Percentiles rank a stretch among this genome's conserved stretches.
Evolutionary conservation across 1,140 invertebrate genomes (phyloP).

Genomic region (Archegozetes longisetosus): DNA sequence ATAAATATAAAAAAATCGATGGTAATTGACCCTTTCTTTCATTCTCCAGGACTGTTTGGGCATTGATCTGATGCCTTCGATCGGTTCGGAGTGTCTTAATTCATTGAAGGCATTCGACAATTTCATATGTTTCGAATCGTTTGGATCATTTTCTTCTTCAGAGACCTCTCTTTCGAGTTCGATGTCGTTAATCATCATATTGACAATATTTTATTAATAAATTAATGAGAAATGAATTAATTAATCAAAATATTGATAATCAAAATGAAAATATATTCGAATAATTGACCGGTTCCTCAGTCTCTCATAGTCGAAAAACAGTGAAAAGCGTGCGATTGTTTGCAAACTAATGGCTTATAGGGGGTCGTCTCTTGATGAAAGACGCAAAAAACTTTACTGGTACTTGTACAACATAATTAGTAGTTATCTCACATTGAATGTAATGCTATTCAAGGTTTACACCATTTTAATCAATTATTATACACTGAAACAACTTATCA

Average conservation of each 20-base stretch:
- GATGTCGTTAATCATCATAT: background rate
- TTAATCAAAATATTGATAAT: no score
- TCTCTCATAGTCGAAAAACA: background rate
- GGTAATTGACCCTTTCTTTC: constrained; percentile 81
- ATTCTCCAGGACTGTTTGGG: constrained; percentile 62
- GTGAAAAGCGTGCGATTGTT: background rate
- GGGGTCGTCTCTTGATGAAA: background rate
- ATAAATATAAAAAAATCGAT: no score
- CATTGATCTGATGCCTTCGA: constrained; percentile 38
- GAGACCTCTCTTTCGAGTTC: background rate
- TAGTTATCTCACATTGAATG: no score
- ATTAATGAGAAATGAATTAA: no score
- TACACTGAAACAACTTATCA: no score
- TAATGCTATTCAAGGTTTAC: no score
- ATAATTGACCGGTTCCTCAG: background rate
- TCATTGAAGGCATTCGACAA: constrained; percentile 29
- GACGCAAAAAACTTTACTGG: no score
- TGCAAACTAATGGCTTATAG: background rate
- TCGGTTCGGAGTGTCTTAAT: constrained; percentile 53
- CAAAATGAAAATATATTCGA: no score
- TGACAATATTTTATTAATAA: no score
- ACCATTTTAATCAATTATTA: no score
- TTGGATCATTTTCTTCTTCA: background rate
- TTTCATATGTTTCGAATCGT: background rate
- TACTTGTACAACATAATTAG: no score